Evolutionary conservation across 2,113 vertebrate species (phyloP).

Genomic region (Galemys pyrenaicus): DNA sequence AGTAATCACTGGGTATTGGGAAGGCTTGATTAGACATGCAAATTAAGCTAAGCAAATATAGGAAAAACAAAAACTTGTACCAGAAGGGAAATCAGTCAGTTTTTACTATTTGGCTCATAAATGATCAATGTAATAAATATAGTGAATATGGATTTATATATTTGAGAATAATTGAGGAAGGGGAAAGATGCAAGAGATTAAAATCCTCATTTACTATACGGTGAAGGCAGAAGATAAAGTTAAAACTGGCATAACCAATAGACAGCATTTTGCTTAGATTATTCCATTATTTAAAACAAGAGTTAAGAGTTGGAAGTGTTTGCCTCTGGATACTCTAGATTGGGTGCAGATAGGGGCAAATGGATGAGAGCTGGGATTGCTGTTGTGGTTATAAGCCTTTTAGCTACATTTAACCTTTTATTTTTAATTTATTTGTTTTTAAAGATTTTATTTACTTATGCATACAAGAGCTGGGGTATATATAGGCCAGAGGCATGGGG

Average conservation of each 20-base stretch:
- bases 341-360: background rate
- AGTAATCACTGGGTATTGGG: background rate
- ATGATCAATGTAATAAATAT: conserved; percentile 20
- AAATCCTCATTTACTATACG: background rate
- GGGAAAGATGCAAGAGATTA: background rate
- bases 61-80: background rate
- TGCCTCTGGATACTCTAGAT: no score
- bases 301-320: background rate
- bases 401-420: background rate
- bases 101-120: background rate
- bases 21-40: background rate
- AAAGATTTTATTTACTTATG: no score
- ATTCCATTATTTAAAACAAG: background rate
- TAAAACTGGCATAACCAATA: background rate
- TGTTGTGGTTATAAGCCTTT: background rate
- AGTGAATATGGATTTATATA: background rate
- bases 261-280: background rate
- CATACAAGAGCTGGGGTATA: no score
- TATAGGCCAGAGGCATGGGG: no score
- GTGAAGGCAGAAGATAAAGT: background rate
- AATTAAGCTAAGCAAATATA: background rate
- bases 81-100: background rate
- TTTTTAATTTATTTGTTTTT: no score
- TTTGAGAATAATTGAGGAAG: background rate
- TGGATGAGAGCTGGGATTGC: background rate